Conservation (phyloP, 2,797 vertebrate species). For the Falco biarmicus region DNA sequence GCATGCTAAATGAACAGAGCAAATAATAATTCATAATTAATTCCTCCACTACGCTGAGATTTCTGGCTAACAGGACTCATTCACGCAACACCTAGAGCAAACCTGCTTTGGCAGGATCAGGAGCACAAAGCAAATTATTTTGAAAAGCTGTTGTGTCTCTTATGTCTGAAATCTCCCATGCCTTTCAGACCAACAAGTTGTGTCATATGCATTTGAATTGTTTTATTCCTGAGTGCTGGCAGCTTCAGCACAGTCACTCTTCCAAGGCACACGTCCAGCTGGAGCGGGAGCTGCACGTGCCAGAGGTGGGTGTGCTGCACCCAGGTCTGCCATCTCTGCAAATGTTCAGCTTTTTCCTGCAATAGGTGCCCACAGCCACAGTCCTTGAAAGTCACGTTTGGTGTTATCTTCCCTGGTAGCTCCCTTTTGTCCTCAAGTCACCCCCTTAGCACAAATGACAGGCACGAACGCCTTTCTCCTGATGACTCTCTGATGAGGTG, state of each 20-base stretch:
- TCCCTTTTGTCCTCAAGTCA: background rate
- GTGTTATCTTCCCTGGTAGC: background rate
- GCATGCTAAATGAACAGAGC: background rate
- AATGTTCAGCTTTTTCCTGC: background rate
- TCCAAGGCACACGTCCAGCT: background rate
- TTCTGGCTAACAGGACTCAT: background rate
- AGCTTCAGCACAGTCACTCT: background rate
- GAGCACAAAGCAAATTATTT: background rate
- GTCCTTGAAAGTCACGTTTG: background rate
- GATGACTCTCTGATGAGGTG: background rate
- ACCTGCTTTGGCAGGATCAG: background rate
- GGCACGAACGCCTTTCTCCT: background rate
- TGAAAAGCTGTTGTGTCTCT: background rate
- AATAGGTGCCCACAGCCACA: rapidly evolving
- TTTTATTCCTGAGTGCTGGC: background rate
- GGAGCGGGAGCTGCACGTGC: background rate
- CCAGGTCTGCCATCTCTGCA: background rate
- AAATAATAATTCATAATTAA: background rate
- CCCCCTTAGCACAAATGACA: background rate
- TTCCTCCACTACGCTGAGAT: background rate
- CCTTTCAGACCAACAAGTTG: background rate
- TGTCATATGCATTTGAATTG: background rate
- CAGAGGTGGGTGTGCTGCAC: background rate
- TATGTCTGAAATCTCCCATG: background rate
- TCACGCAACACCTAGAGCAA: background rate